These are phyloP conservation scores for Chorisops tibialis DNA, from an alignment of 2,888 invertebrate species.

Conservation along the genomic window DNA sequence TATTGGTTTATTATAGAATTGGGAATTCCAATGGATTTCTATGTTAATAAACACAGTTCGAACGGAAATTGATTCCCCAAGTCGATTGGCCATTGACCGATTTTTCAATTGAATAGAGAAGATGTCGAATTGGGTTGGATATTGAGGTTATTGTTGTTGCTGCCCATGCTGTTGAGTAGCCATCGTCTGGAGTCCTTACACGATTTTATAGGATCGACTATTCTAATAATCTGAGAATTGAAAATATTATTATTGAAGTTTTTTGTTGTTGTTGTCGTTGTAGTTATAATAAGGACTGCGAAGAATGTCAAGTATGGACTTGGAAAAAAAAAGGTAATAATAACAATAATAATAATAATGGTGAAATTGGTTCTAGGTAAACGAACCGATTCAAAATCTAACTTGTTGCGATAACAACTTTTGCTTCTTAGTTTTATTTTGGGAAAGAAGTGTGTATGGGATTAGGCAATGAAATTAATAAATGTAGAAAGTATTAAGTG, in stretches of 20 bases:
- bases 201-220: not conserved
- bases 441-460: too few species aligned
- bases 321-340: too few species aligned
- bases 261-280: not conserved
- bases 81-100: not conserved
- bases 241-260: slow-evolving; percentile 9
- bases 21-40: slow-evolving; percentile 23
- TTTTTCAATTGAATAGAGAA: slow-evolving; percentile 11
- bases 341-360: too few species aligned
- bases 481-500: too few species aligned
- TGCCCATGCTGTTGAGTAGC: not conserved
- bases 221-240: slow-evolving; percentile 12
- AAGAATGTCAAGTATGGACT: slow-evolving; percentile 9
- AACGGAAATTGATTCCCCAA: slow-evolving; percentile 22
- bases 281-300: not conserved
- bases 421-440: too few species aligned
- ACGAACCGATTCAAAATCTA: too few species aligned
- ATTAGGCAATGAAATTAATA: too few species aligned
- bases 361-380: too few species aligned
- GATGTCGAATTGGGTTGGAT: not conserved
- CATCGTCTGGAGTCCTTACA: not conserved
- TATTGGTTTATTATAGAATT: slow-evolving; percentile 22
- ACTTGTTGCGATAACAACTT: too few species aligned
- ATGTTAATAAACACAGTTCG: slow-evolving; percentile 22
- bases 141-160: not conserved